Conservation (phyloP, 2,888 invertebrate species). For the Melikaiella ostensackeni region DNA sequence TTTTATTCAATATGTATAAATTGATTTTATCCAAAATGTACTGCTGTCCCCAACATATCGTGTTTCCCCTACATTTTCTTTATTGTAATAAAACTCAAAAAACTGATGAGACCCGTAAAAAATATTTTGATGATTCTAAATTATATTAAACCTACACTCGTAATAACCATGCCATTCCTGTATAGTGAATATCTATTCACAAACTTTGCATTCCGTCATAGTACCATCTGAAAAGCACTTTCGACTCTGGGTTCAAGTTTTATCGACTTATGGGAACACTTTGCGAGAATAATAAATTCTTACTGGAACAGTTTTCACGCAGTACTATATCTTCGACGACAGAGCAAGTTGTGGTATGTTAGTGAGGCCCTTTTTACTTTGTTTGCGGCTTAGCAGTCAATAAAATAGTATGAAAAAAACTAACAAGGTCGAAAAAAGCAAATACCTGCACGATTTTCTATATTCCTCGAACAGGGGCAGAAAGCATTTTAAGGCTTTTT, state of each 20-base stretch:
- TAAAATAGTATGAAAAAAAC: neutral
- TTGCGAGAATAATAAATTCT: slow-evolving; percentile 21
- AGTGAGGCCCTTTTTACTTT: neutral
- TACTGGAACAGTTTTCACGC: slow-evolving; percentile 1
- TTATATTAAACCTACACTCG: too few species aligned
- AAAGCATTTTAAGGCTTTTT: neutral
- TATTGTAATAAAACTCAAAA: too few species aligned
- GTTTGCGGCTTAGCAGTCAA: neutral
- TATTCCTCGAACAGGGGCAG: neutral
- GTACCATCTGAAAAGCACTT: neutral
- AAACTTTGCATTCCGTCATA: neutral
- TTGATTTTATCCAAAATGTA: too few species aligned
- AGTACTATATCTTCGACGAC: neutral
- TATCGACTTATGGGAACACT: slow-evolving; percentile 1
- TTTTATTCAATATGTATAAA: too few species aligned
- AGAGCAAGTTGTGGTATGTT: neutral
- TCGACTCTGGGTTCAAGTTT: neutral
- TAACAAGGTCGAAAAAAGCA: neutral
- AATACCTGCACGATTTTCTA: neutral
- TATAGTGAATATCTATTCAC: too few species aligned
- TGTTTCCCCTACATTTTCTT: too few species aligned
- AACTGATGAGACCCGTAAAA: too few species aligned
- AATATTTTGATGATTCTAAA: too few species aligned
- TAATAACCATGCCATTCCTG: too few species aligned
- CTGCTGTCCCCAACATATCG: too few species aligned